phyloP scores from a whole-genome alignment of 2,797 vertebrate genomes.

The Sylvia borin region DNA sequence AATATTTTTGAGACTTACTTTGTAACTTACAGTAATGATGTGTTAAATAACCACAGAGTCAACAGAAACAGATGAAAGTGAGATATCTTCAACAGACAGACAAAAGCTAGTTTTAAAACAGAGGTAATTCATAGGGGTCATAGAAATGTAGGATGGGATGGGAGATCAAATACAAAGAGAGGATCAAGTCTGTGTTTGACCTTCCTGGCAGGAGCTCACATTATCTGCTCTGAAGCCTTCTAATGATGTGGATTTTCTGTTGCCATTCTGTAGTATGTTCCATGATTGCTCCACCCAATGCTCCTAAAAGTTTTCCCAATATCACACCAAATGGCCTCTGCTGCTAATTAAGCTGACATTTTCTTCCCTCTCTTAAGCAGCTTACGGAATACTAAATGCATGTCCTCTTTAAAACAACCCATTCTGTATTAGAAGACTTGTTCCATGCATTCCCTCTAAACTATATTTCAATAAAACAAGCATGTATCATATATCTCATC shows the following conservation, averaged over 20 bases:
- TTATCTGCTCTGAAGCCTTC: neutral
- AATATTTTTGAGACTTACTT: conserved; percentile 8
- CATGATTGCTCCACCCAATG: neutral
- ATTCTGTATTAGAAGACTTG: neutral
- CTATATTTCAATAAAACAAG: neutral
- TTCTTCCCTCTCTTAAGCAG: neutral
- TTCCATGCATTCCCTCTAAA: neutral
- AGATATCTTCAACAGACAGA: neutral
- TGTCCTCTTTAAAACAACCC: neutral
- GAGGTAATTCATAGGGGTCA: neutral
- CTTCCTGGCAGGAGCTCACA: neutral
- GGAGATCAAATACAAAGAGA: neutral
- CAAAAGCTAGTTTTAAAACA: neutral
- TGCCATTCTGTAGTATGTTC: neutral
- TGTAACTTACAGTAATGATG: neutral
- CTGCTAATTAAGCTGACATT: neutral
- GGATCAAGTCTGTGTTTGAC: neutral
- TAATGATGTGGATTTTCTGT: neutral
- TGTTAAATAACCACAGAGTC: neutral
- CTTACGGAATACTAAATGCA: neutral
- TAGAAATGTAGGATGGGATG: neutral
- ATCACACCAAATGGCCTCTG: neutral
- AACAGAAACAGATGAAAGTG: neutral
- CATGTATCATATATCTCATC: neutral
- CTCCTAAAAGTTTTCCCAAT: neutral